Evolutionary conservation across 2,888 invertebrate genomes (phyloP).

Genomic region (Chorisops tibialis): DNA sequence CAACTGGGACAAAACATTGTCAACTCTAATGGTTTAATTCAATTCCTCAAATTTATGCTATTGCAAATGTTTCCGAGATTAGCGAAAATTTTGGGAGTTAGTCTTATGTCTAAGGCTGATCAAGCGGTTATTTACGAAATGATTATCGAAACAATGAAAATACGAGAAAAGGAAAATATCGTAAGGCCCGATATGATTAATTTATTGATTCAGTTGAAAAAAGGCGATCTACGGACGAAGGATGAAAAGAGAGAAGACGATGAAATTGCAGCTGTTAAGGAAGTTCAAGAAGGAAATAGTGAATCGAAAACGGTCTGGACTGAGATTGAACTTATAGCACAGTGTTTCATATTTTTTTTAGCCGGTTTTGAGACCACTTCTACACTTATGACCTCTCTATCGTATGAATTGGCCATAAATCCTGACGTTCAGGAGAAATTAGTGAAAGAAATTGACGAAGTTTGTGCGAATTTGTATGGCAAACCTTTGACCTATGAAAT

Average conservation of each 20-base stretch:
- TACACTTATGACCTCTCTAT: conserved; percentile 50
- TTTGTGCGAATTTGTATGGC: conserved; percentile 43
- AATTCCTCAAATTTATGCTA: conserved; percentile 1
- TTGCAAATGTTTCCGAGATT: background rate
- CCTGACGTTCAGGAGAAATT: conserved; percentile 56
- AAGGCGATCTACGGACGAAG: background rate
- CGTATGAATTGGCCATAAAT: conserved; percentile 56
- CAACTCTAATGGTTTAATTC: conserved; percentile 15
- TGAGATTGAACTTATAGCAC: conserved; percentile 36
- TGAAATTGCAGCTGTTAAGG: conserved; percentile 14
- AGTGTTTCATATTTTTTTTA: conserved; percentile 50
- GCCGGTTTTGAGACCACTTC: conserved; percentile 54
- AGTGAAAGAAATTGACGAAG: conserved; percentile 54
- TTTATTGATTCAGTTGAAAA: conserved; percentile 20
- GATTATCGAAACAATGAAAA: conserved; percentile 24
- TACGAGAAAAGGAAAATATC: conserved; percentile 11
- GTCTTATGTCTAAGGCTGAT: background rate
- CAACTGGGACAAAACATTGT: conserved; percentile 49
- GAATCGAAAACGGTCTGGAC: conserved; percentile 20
- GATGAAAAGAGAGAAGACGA: background rate
- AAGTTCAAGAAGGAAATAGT: background rate
- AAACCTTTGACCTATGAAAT: conserved; percentile 55
- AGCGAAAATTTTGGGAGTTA: background rate
- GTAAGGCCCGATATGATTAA: conserved; percentile 19
- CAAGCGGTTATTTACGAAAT: conserved; percentile 1